Evolutionary conservation across 2,888 invertebrate genomes (phyloP).

Genomic region (Lacanobia oleracea): DNA sequence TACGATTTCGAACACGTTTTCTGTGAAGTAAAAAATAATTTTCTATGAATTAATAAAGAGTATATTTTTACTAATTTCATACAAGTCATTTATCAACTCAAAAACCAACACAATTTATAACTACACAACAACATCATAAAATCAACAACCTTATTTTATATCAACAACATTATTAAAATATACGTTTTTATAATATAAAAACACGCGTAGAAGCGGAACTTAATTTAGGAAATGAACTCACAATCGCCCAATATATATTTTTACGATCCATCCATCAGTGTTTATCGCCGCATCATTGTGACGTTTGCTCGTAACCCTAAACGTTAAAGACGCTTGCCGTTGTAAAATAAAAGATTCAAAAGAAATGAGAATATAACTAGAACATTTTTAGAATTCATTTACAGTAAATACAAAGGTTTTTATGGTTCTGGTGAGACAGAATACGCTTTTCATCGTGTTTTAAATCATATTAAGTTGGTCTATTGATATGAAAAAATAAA

Average conservation of each 20-base stretch:
- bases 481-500: not conserved
- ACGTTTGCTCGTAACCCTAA: conserved; percentile 67
- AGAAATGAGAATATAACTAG: conserved; percentile 55
- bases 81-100: not conserved
- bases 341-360: conserved; percentile 63
- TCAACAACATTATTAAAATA: conserved; percentile 38
- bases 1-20: not conserved
- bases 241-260: conserved; percentile 72
- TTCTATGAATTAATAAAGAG: not conserved
- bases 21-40: not conserved
- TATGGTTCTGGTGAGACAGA: conserved; percentile 18
- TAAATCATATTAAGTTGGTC: not conserved
- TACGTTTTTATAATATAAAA: conserved; percentile 46
- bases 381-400: conserved; percentile 61
- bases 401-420: conserved; percentile 40
- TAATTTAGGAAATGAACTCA: conserved; percentile 70
- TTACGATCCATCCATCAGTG: conserved; percentile 71
- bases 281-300: conserved; percentile 69
- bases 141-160: conserved; percentile 21
- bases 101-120: conserved; percentile 19
- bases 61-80: not conserved
- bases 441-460: conserved; percentile 9
- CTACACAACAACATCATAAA: not conserved
- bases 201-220: conserved; percentile 59
- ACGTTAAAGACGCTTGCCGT: conserved; percentile 61